Base-by-base conservation (phyloP, 2,113 vertebrate species). In the Andinoacara biseriatus region DNA sequence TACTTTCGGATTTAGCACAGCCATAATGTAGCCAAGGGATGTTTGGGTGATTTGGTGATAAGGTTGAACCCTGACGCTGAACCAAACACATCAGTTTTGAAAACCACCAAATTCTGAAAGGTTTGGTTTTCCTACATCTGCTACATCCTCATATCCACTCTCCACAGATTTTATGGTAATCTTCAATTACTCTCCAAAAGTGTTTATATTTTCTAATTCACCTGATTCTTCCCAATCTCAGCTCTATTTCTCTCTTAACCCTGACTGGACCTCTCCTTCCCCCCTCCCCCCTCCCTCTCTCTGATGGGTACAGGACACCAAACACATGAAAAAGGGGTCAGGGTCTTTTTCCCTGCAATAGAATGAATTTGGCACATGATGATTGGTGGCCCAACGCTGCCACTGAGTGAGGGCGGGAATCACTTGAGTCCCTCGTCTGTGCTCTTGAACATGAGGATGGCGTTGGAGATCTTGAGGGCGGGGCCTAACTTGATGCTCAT, bases 391-490 rank as follows among this genome's bases (percentile, higher is more conserved):
- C 29, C 38, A 7, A 22, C 10, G 13, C 31, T 29, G 29, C 61
- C 8, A 2, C 65, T 46, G 76, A 80, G 49, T 29, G 54, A 83
- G 63, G 88, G 26, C 1, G 5, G 61, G 57, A 69, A 49, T 97
- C 96, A 98, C 96, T 98, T 99, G 72, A 97, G 96, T 92, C 95
- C 95, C 91, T 99, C 98, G 26, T 99, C 98, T 54, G 97, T 96
- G 0, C 97, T 99, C 95, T 99, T 99, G 95, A 99, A 99, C 98
- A 99, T 98, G 92, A 99, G 97, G 86, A 99, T 99, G 94, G 98
- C 97, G 15, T 99, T 99, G 95, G 98, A 99, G 93, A 99, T 99
- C 96, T 99, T 99, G 86, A 99, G 96, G 26, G 98, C 98, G 0
- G 98, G 98, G 60, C 98, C 98, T 26, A 99, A 96, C 93, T 99